Evolutionary conservation across 2,888 invertebrate genomes (phyloP), one percentile per base, ranked within the genome.

Genomic region (Caenorhabditis becei): DNA sequence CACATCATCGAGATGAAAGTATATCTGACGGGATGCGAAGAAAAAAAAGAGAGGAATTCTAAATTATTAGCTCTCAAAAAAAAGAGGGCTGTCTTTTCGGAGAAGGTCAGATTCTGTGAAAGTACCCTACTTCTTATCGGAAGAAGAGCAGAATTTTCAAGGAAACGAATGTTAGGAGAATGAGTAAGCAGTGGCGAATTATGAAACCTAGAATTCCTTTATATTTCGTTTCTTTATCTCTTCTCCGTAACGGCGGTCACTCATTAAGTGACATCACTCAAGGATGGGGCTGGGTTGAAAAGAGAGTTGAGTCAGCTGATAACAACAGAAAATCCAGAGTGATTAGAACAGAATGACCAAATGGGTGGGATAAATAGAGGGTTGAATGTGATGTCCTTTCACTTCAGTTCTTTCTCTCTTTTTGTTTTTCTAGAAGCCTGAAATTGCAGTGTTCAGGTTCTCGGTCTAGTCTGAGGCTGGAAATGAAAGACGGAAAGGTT

Each of bases 231-330:
- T 47, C 47, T 41, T 58, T 67, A 54, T 66, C 66, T 54, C 5
- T 56, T 44, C 44, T 49, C 41, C 23, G 49, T 14, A 11, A 11
- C 28, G 23, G 11, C 35, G 20, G 69, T 56, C 32, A 59, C 35
- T 49, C 24, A 49, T 49, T 59, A 49, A 63, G 37, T 69, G 69
- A 69, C 58, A 69, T 69, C 69, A 69, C 35, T 41, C 14, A 53
- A 41, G 67, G 67, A 67, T 47, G n/a, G 47, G 47, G 47, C 10
- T 18, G 47, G 47, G 47, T 18, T 5, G 47, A 41, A 14, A 7
- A 14, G 14, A n/a, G 26, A 47, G 47, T 47, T 69, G 69, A 69
- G n/a, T 69, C 69, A 69, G 58, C 69, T 69, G 69, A 69, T 69
- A 69, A 69, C 49, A 69, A n/a, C n/a, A n/a, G n/a, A n/a, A n/a